Conservation (phyloP, 2,797 vertebrate species). For the Semotilus atromaculatus region DNA sequence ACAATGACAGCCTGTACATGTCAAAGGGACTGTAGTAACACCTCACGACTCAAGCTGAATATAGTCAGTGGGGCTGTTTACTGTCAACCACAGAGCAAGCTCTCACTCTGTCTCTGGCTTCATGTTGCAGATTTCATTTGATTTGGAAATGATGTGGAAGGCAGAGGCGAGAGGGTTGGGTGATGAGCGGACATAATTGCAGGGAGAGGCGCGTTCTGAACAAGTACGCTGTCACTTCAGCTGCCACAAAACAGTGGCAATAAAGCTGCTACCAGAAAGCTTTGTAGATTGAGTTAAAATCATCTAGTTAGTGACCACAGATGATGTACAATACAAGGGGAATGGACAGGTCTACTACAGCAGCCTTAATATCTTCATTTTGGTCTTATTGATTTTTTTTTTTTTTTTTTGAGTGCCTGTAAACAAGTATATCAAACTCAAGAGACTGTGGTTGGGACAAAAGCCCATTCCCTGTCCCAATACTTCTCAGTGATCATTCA, state of each 20-base stretch:
- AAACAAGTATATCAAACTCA: slow-evolving; percentile 73
- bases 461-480: slow-evolving; percentile 52
- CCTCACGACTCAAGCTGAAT: background rate
- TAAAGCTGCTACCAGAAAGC: slow-evolving; percentile 16
- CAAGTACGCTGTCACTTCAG: slow-evolving; percentile 51
- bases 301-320: slow-evolving; percentile 6
- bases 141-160: slow-evolving; percentile 53
- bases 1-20: background rate
- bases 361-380: background rate
- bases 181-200: slow-evolving; percentile 45
- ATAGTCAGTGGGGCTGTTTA: slow-evolving; percentile 38
- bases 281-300: slow-evolving; percentile 16
- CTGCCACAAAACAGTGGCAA: slow-evolving; percentile 45
- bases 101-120: background rate
- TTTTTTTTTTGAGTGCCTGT: slow-evolving; percentile 57
- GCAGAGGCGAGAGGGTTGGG: slow-evolving; percentile 41
- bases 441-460: slow-evolving; percentile 58
- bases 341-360: background rate
- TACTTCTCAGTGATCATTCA: slow-evolving; percentile 67
- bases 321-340: slow-evolving; percentile 11
- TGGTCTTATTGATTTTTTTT: background rate
- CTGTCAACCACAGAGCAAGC: slow-evolving; percentile 20
- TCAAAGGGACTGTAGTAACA: background rate
- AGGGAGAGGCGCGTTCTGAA: slow-evolving; percentile 43
- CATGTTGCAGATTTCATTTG: slow-evolving; percentile 45